A percentile compares a stretch with the other conserved stretches of the same genome.
phyloP scores from a whole-genome alignment of 2,888 invertebrate genomes.

The Athalia cordata region DNA sequence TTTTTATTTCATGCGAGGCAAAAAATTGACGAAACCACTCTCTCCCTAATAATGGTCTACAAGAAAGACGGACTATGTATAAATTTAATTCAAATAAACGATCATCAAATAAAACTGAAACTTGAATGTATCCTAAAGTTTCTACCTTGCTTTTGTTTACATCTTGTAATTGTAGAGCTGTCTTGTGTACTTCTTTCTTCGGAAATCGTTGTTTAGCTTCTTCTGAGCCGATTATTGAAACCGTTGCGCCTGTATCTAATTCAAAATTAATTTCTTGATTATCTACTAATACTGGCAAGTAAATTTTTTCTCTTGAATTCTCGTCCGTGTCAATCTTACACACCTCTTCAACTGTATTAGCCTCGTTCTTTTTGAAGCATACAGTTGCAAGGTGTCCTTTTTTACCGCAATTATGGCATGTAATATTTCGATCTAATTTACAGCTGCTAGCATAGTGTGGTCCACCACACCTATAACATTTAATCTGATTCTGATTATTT shows the following conservation, averaged over 20 bases:
- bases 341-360: not conserved
- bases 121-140: slow-evolving; percentile 47
- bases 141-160: slow-evolving; percentile 48
- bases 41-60: slow-evolving; percentile 52
- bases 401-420: slow-evolving; percentile 31
- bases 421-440: not conserved
- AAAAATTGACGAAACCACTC: slow-evolving; percentile 54
- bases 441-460: slow-evolving; percentile 28
- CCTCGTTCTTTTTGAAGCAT: not conserved
- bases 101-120: slow-evolving; percentile 28
- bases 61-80: slow-evolving; percentile 46
- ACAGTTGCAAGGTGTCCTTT: slow-evolving; percentile 38
- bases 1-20: not conserved
- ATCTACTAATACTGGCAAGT: slow-evolving; percentile 35
- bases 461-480: slow-evolving; percentile 44
- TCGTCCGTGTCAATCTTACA: slow-evolving; percentile 20
- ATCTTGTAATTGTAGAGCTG: slow-evolving; percentile 47
- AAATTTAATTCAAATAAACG: not conserved
- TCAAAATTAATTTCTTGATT: slow-evolving; percentile 46
- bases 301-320: slow-evolving; percentile 48
- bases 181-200: slow-evolving; percentile 20
- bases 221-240: slow-evolving; percentile 44
- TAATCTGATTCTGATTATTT: slow-evolving; percentile 5
- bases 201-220: slow-evolving; percentile 31
- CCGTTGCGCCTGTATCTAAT: slow-evolving; percentile 50